A percentile compares a stretch with the other conserved stretches of the same genome.
Conservation (phyloP, 1,140 invertebrate species). For the Schlechtendalia chinensis region DNA sequence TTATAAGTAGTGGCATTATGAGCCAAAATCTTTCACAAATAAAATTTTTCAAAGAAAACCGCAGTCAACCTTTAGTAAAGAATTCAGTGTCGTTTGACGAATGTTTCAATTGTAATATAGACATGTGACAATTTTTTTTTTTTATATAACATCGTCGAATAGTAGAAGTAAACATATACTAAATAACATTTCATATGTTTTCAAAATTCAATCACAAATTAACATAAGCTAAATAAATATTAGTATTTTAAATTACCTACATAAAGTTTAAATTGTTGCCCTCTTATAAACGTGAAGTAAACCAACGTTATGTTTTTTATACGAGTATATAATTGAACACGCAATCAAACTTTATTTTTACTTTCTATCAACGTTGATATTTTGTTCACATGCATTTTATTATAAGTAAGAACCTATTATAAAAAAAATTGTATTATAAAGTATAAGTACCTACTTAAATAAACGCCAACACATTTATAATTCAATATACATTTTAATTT, state of each 20-base stretch:
- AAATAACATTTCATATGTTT: neutral
- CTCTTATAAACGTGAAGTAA: too few species aligned
- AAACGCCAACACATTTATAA: too few species aligned
- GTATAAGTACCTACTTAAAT: too few species aligned
- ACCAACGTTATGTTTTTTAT: neutral
- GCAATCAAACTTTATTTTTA: neutral
- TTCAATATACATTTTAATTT: too few species aligned
- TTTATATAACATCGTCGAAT: neutral
- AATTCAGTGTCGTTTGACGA: neutral
- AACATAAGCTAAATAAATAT: neutral
- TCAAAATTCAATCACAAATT: neutral
- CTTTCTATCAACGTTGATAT: neutral
- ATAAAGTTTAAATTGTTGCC: neutral
- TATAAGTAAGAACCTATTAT: too few species aligned
- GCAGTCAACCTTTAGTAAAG: neutral
- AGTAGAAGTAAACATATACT: neutral
- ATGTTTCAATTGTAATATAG: neutral
- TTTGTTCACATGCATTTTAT: neutral
- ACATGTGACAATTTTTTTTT: slow-evolving; percentile 8
- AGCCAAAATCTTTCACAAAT: slow-evolving; percentile 15
- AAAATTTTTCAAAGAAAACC: slow-evolving; percentile 1
- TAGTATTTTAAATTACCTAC: neutral
- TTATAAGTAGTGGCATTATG: neutral
- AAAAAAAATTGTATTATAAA: too few species aligned
- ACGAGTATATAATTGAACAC: neutral